Conservation (phyloP, 2,888 invertebrate genomes). For the Morpho achilles region DNA sequence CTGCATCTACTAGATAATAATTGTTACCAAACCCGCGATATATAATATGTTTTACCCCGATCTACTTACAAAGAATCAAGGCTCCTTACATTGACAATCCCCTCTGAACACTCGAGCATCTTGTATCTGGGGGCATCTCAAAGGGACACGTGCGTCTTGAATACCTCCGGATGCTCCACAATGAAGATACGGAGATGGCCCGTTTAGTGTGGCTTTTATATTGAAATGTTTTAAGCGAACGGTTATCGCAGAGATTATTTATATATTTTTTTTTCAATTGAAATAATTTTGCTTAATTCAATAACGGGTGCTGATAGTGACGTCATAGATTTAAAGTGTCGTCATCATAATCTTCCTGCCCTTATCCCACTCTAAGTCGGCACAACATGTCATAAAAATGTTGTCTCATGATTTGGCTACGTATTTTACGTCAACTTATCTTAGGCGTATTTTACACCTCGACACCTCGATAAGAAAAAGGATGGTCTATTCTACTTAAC, state of each 20-base stretch:
- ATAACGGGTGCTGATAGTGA: too few species aligned
- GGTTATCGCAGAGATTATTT: background rate
- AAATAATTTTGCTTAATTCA: too few species aligned
- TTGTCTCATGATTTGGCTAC: too few species aligned
- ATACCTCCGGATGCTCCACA: constrained; percentile 67
- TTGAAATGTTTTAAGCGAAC: constrained; percentile 16
- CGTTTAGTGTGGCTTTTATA: constrained; percentile 22
- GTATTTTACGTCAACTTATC: too few species aligned
- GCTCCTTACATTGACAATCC: constrained; percentile 21
- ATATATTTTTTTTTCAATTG: background rate
- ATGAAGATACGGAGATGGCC: constrained; percentile 37
- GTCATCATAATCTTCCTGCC: too few species aligned
- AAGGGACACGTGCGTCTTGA: constrained; percentile 67
- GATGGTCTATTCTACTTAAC: too few species aligned
- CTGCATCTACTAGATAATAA: background rate
- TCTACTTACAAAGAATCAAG: constrained; percentile 14
- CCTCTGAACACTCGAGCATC: constrained; percentile 26
- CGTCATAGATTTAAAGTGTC: too few species aligned
- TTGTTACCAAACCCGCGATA: constrained; percentile 5
- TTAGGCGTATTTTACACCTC: too few species aligned
- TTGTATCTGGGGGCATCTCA: constrained; percentile 44
- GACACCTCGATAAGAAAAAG: too few species aligned
- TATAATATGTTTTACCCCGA: constrained; percentile 8
- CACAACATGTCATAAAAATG: too few species aligned
- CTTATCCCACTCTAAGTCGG: too few species aligned